Conservation (phyloP, 2,888 invertebrate species). For the Trichopria drosophilae region DNA sequence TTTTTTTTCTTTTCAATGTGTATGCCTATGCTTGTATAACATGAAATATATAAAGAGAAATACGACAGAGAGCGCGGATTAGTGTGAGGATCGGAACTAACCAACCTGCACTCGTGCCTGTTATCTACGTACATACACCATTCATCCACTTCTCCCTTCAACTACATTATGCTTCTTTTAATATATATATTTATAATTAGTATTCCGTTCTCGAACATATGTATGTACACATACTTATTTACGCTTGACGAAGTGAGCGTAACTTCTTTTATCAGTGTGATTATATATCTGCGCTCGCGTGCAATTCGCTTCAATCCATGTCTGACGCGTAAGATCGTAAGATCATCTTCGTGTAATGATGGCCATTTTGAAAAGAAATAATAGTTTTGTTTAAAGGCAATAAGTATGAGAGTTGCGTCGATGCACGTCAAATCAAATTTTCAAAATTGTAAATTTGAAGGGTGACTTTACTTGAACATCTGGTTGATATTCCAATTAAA, state of each 20-base stretch:
- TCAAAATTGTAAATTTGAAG: too few species aligned
- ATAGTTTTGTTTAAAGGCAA: too few species aligned
- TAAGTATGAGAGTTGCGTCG: too few species aligned
- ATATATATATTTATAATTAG: slow-evolving; percentile 27
- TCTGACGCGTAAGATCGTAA: too few species aligned
- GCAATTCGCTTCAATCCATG: neutral
- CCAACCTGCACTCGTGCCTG: neutral
- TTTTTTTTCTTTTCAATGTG: slow-evolving; percentile 33
- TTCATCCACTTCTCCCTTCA: slow-evolving; percentile 22
- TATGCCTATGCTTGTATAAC: slow-evolving; percentile 44
- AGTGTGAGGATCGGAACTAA: slow-evolving; percentile 32
- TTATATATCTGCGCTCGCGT: neutral
- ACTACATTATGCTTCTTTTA: slow-evolving; percentile 24
- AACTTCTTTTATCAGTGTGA: too few species aligned
- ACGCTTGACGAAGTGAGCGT: too few species aligned
- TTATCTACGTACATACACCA: slow-evolving; percentile 10
- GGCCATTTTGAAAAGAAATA: too few species aligned
- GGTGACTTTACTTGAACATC: too few species aligned
- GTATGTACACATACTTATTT: slow-evolving; percentile 43
- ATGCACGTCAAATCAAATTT: too few species aligned
- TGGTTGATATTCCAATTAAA: too few species aligned
- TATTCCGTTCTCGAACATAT: slow-evolving; percentile 40
- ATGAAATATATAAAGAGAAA: slow-evolving; percentile 53
- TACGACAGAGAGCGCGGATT: slow-evolving; percentile 50
- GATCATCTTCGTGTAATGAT: too few species aligned